phyloP scores from a whole-genome alignment of 2,113 vertebrate genomes.

The Rhinogobius similis region DNA sequence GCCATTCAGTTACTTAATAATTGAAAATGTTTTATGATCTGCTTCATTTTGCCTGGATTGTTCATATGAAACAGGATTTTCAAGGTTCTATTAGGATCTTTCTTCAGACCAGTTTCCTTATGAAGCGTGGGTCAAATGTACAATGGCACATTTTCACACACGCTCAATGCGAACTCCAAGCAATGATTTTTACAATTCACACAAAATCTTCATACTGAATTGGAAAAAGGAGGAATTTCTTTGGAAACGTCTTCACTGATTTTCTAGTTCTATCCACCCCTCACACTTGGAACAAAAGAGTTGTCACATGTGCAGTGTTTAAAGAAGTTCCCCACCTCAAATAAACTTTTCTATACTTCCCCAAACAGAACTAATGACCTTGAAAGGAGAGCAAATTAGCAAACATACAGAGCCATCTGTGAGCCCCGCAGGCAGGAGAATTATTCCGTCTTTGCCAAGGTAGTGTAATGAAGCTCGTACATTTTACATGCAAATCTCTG shows the following conservation, averaged over 20 bases:
- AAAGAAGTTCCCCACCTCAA: conserved; percentile 75
- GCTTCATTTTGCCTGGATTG: too few species aligned
- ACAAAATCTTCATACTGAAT: background rate
- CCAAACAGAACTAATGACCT: conserved; percentile 84
- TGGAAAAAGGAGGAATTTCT: background rate
- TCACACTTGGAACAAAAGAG: conserved; percentile 49
- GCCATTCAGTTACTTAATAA: too few species aligned
- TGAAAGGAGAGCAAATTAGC: conserved; percentile 83
- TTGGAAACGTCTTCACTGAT: background rate
- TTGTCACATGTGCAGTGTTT: conserved; percentile 63
- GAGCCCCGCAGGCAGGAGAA: conserved; percentile 81
- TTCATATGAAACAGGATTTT: too few species aligned
- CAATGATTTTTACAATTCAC: background rate
- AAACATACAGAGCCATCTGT: conserved; percentile 83
- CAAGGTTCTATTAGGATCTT: too few species aligned
- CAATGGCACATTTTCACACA: too few species aligned
- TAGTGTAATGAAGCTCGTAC: conserved; percentile 82
- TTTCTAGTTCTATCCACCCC: conserved; percentile 27
- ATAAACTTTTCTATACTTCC: conserved; percentile 80
- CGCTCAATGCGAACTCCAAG: too few species aligned
- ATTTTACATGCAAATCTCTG: conserved; percentile 83
- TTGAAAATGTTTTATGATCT: too few species aligned
- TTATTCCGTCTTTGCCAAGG: conserved; percentile 80
- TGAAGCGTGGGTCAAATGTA: too few species aligned
- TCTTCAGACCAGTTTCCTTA: too few species aligned